Evolutionary conservation across 2,888 invertebrate genomes (phyloP).

Genomic region (Megaustenia siamemsis): DNA sequence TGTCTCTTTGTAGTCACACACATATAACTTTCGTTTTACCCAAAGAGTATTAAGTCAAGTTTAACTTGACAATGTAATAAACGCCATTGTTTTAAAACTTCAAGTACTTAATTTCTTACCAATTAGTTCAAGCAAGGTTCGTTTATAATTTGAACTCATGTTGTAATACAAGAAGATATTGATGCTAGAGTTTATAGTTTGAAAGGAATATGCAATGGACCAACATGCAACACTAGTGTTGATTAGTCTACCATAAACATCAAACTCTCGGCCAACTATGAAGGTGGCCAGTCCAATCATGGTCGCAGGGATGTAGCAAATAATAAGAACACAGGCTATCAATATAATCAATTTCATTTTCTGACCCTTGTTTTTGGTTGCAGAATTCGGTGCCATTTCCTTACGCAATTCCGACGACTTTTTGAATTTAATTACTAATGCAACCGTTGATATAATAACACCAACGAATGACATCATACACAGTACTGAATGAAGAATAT

Average conservation of each 20-base stretch:
- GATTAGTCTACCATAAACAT: neutral
- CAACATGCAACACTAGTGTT: neutral
- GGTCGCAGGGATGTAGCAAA: neutral
- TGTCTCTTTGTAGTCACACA: too few species aligned
- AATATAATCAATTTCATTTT: neutral
- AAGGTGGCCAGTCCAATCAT: neutral
- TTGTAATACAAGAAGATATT: conserved; percentile 18
- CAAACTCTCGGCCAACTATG: neutral
- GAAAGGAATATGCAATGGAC: neutral
- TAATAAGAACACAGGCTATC: conserved; percentile 8
- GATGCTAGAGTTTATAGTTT: conserved; percentile 21
- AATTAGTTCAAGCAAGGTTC: neutral
- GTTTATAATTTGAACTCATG: conserved; percentile 30
- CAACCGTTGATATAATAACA: neutral
- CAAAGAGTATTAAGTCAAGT: too few species aligned
- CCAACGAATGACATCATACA: neutral
- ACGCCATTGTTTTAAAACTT: too few species aligned
- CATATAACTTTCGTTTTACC: too few species aligned
- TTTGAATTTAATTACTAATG: neutral
- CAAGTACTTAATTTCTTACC: too few species aligned
- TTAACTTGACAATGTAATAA: too few species aligned
- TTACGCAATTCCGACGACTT: neutral
- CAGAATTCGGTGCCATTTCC: neutral
- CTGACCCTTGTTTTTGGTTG: neutral
- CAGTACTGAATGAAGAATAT: neutral